Base-by-base conservation (phyloP, 2,113 vertebrate genomes). In the Otocyon megalotis region DNA sequence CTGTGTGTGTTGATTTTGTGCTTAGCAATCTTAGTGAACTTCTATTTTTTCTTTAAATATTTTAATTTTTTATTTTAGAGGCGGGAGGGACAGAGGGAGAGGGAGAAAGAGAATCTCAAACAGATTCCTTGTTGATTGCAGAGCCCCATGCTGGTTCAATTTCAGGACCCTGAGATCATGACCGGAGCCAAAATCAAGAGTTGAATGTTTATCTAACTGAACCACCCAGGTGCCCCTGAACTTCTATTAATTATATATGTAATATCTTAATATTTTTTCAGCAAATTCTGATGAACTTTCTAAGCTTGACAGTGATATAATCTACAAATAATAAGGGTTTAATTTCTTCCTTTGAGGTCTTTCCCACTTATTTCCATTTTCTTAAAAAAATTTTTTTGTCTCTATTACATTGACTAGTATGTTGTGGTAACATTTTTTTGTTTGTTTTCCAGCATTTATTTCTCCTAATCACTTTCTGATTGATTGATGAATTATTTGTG, bases 311-410 rank as follows among this genome's bases (percentile, higher is more conserved):
- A 88, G 35, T 86, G 58, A 79, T 43, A 22, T 74, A 4, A 71
- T 37, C 8, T 92, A 16, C 85, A 88, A 88, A 79, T 81, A 37
- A 58, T 35, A 4, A 77, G 26, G 69, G 13, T 69, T 92, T 94
- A 94, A 60, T 88, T 83, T 92, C 48, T 88, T 88, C 9, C 14
- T 67, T 82, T 88, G 48, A 83, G 53, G 48, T 76, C 56, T 65
- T 92, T 54, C 24, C 26, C 43, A 58, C 53, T 88, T 88, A 77
- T 60, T 92, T 79, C 32, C 6, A 15, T 76, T 76, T 76, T 48
- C 72, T 76, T 28, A 76, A 76, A 76, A 76, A 76, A 28, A 3
- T 2, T 37, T 81, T 69, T 37, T 58, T 37, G 24, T n/a, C 35
- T 50, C n/a, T 67, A 87, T 58, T 65, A 5, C 9, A 54, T 12